Conservation (phyloP, 2,888 invertebrate genomes). For the Notodonta dromedarius region DNA sequence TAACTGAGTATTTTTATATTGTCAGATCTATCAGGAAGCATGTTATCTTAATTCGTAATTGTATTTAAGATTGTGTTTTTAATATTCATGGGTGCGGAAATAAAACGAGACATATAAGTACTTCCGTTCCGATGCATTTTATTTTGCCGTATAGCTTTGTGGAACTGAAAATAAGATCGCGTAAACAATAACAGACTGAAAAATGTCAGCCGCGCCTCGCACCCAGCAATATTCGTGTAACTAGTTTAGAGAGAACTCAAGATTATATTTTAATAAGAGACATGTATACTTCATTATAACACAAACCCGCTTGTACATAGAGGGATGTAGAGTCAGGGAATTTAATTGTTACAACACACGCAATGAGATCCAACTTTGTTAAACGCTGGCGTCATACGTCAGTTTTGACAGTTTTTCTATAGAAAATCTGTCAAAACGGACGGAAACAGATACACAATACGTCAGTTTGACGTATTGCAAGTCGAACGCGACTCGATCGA, state of each 20-base stretch:
- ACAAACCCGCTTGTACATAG: constrained; percentile 17
- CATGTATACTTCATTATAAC: too few species aligned
- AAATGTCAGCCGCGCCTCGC: neutral
- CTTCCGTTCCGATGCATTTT: too few species aligned
- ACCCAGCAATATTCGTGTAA: constrained; percentile 24
- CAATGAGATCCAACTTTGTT: too few species aligned
- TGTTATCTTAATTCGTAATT: constrained; percentile 79
- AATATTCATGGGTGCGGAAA: neutral
- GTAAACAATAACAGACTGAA: neutral
- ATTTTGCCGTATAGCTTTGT: neutral
- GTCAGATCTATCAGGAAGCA: constrained; percentile 83
- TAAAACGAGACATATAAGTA: too few species aligned
- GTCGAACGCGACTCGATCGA: too few species aligned
- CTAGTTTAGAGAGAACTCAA: constrained; percentile 44
- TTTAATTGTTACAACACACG: neutral
- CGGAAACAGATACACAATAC: too few species aligned
- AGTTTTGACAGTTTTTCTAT: too few species aligned
- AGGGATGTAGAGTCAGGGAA: constrained; percentile 14
- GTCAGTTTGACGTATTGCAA: too few species aligned
- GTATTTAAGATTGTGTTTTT: constrained; percentile 28
- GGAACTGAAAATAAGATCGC: neutral
- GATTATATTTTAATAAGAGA: too few species aligned
- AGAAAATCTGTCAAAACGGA: too few species aligned
- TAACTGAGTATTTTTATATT: constrained; percentile 77
- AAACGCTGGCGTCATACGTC: too few species aligned